Percentiles rank a stretch among this genome's conserved stretches.
phyloP scores from a whole-genome alignment of 2,888 invertebrate species.

The Morpho deidamia region DNA sequence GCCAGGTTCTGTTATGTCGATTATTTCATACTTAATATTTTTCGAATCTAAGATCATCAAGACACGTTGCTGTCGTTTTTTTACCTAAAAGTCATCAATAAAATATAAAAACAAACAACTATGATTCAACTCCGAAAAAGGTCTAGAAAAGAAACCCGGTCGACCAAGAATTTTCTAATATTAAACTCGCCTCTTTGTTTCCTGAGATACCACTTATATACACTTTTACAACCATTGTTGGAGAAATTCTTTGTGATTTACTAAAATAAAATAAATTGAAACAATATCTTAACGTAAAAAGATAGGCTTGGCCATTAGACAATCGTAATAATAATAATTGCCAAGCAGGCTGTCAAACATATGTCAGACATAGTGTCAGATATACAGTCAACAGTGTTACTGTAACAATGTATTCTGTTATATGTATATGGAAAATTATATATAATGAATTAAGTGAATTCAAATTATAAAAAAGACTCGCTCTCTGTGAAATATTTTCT shows the following conservation, averaged over 20 bases:
- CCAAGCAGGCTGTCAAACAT: conserved; percentile 15
- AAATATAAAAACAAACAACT: conserved; percentile 38
- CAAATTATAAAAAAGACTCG: too few relatives aligned
- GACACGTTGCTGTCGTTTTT: conserved; percentile 96
- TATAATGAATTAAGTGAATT: too few relatives aligned
- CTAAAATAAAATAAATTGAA: conserved; percentile 46
- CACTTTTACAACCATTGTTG: conserved; percentile 91
- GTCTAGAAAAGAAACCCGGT: conserved; percentile 53
- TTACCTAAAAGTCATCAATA: conserved; percentile 83
- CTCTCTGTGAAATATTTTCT: too few relatives aligned
- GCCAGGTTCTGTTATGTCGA: conserved; percentile 97
- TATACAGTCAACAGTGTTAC: background rate
- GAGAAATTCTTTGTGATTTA: conserved; percentile 35
- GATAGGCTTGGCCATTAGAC: conserved; percentile 75
- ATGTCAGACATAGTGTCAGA: background rate
- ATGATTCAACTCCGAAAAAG: conserved; percentile 60
- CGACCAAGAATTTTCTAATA: conserved; percentile 59
- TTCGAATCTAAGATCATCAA: conserved; percentile 95
- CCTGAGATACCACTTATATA: conserved; percentile 95
- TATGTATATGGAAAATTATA: too few relatives aligned
- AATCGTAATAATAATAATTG: conserved; percentile 56
- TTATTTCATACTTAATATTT: conserved; percentile 90
- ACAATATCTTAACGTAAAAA: conserved; percentile 54
- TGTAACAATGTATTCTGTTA: background rate
- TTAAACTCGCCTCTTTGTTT: conserved; percentile 91